Base-by-base conservation (phyloP, 1,140 invertebrate genomes). In the Anastrepha ludens region DNA sequence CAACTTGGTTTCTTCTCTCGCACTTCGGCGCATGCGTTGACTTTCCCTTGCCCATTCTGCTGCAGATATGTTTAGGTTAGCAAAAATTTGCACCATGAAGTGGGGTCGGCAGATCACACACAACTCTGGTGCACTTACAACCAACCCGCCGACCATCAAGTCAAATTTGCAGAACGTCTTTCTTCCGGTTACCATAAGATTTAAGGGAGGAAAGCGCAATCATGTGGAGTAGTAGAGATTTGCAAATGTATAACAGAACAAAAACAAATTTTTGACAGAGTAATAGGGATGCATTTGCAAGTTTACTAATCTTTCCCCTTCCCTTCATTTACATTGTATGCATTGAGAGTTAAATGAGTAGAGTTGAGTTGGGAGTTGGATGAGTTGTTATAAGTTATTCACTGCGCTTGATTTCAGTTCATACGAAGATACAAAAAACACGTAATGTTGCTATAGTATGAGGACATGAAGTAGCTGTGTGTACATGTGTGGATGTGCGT, bases 141-240 rank as follows among this genome's bases (percentile, higher is more conserved):
- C n/a, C 47, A 7, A 74, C 74, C 47, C 44, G n/a, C 13, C 60
- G 15, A 81, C n/a, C 47, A 8, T 15, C 50, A 29, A 74, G 41
- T 74, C 41, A n/a, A 74, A 41, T 50, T 55, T 7, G n/a, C 47
- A 81, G 47, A 50, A 7, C 47, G n/a, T 29, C n/a, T 55, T 50
- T 81, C n/a, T 81, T 81, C 74, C n/a, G 74, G 17, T 55, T 81
- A 17, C 4, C 15, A 81, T 55, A 55, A 50, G 17, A 13, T 81
- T 55, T 81, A 55, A 81, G 74, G 74, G 74, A 81, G n/a, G 74
- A 50, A 81, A 81, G 50, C 9, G 47, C 17, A 81, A 81, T 55
- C n/a, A 81, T 50, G 17, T 20, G 47, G 8, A 0, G 2, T 55
- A 70, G 39, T 44, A 44, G 13, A 44, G 39, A 47, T 74, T 70